Evolutionary conservation across 2,113 vertebrate genomes (phyloP).

Genomic region (Perca schrenkii): DNA sequence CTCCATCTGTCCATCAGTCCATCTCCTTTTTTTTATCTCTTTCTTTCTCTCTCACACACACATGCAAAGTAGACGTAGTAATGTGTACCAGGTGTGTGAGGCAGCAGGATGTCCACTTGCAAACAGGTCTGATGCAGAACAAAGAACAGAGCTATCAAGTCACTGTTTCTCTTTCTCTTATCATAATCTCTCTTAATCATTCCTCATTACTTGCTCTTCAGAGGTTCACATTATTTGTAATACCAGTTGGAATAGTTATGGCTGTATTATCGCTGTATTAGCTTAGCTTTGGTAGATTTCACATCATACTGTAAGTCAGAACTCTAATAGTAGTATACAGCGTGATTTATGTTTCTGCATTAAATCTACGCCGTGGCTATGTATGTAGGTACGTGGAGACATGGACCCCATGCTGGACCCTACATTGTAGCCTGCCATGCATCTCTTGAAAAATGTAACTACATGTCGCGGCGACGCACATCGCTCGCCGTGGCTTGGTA

Average conservation of each 20-base stretch:
- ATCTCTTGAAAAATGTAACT: too few species aligned
- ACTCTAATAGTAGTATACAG: neutral
- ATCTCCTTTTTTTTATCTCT: constrained; percentile 66
- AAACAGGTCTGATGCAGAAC: constrained; percentile 48
- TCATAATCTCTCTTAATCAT: constrained; percentile 17
- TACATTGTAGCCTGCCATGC: too few species aligned
- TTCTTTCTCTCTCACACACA: constrained; percentile 21
- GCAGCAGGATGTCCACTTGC: constrained; percentile 46
- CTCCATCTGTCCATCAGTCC: constrained; percentile 64
- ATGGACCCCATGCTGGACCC: too few species aligned
- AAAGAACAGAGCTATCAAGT: constrained; percentile 46
- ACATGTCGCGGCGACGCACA: too few species aligned
- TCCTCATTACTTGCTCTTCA: constrained; percentile 12
- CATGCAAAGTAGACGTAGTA: constrained; percentile 38
- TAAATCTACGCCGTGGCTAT: too few species aligned
- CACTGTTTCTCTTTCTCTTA: constrained; percentile 13
- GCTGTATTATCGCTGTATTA: neutral
- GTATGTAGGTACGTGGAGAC: too few species aligned
- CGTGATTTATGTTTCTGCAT: too few species aligned
- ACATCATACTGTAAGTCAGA: neutral
- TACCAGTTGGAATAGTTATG: neutral
- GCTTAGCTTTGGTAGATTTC: neutral
- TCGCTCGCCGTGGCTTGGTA: too few species aligned
- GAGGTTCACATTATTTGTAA: constrained; percentile 14
- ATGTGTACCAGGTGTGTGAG: constrained; percentile 71